Evolutionary conservation across 2,797 vertebrate species (phyloP), one percentile per base, ranked within the genome.

Genomic region (Helicolenus hilgendorfi): DNA sequence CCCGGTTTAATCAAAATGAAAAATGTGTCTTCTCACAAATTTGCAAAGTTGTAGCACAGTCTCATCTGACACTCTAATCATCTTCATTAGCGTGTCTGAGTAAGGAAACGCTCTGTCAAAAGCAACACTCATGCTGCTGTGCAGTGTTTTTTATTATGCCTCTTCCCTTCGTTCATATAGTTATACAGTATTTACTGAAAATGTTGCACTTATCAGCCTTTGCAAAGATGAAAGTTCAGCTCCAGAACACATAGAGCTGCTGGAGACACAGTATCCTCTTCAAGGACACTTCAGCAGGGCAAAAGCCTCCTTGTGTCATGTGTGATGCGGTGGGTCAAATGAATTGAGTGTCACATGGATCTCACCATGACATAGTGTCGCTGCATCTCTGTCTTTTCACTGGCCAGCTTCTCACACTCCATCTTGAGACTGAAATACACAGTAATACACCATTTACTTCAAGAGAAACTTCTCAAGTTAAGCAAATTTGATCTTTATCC

Each of bases 301-400:
- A 67, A 24, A 68, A 36, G 65, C 13, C 27, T 36, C 29, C 8
- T 53, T 20, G 2, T 70, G 49, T 78, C 72, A 79, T 78, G 11
- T 72, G 55, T 11, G 26, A 60, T 22, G 49, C 35, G 65, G 41
- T 55, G 26, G 53, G 20, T 38, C 4, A 49, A 69, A 60, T 55
- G 3, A 55, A 81, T 1, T 11, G 7, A 76, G 65, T 45, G 35
- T 73, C 33, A 63, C 65, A 74, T 53, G 5, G 41, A 62, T 72
- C 98, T 97, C 96, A 99, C 98, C 98, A 99, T 99, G 91, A 99
- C 98, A 92, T 99, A 99, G 96, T 99, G 98, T 88, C 98, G 97
- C 96, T 99, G 98, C 98, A 99, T 99, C 97, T 99, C 98, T 3
- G 98, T 99, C 96, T 99, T 99, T 97, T 99, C 98, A 4, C 98